Conservation (phyloP, 2,888 invertebrate genomes). For the Dexiosoma caninum region DNA sequence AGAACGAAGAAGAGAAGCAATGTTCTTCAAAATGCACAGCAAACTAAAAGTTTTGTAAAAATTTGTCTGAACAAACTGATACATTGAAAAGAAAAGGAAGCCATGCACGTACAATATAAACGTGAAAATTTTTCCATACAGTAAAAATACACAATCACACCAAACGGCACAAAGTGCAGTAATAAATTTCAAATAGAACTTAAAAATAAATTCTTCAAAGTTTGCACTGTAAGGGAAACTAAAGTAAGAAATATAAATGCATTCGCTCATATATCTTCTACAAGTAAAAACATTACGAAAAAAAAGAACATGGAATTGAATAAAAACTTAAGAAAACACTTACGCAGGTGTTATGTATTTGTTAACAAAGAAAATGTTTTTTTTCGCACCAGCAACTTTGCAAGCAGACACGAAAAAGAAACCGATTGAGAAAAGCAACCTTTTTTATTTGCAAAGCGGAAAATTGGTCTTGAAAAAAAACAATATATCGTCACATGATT, state of each 20-base stretch:
- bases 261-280: neutral
- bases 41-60: slow-evolving; percentile 35
- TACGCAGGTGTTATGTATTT: slow-evolving; percentile 41
- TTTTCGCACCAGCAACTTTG: neutral
- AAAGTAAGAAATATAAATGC: neutral
- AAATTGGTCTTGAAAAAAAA: slow-evolving; percentile 50
- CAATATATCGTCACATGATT: no score
- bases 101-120: neutral
- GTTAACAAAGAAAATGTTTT: slow-evolving; percentile 31
- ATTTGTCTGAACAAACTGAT: slow-evolving; percentile 32
- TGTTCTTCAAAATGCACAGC: slow-evolving; percentile 55
- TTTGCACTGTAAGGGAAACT: neutral
- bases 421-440: slow-evolving; percentile 5
- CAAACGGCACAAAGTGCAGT: slow-evolving; percentile 48
- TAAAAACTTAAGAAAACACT: slow-evolving; percentile 24
- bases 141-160: slow-evolving; percentile 7
- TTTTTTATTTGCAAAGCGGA: slow-evolving; percentile 42
- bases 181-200: slow-evolving; percentile 55
- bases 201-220: slow-evolving; percentile 48
- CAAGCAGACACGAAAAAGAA: neutral
- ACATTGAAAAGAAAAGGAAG: slow-evolving; percentile 4
- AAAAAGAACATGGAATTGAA: neutral
- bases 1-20: no score
- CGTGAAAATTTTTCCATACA: slow-evolving; percentile 10
- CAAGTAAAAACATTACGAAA: neutral